A percentile compares a stretch with the other conserved stretches of the same genome.
Conservation (phyloP, 1,140 invertebrate genomes). For the Bombus sylvicola region DNA sequence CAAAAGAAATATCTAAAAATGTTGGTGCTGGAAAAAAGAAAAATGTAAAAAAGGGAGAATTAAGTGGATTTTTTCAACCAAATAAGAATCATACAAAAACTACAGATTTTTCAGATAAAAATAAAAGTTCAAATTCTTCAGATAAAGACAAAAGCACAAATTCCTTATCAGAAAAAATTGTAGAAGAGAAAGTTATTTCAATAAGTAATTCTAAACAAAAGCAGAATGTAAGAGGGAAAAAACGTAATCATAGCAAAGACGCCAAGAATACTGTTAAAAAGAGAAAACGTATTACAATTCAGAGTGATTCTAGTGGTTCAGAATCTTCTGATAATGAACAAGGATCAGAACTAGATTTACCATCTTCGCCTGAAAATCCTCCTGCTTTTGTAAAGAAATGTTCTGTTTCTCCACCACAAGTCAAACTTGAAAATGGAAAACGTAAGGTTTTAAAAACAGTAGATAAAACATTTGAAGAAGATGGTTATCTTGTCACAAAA, state of each 20-base stretch:
- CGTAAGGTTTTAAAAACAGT: constrained; percentile 74
- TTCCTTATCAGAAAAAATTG: background rate
- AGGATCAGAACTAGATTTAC: constrained; percentile 53
- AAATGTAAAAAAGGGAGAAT: background rate
- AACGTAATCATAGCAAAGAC: constrained; percentile 70
- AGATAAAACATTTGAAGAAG: constrained; percentile 75
- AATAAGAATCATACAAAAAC: background rate
- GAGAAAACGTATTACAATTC: constrained; percentile 74
- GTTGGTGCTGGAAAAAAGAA: constrained; percentile 23
- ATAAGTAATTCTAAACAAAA: constrained; percentile 18
- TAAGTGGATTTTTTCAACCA: constrained; percentile 18
- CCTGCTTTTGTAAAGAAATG: constrained; percentile 30
- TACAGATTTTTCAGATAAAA: background rate
- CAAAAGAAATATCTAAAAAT: constrained; percentile 27
- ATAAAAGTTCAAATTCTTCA: background rate
- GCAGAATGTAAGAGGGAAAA: constrained; percentile 61
- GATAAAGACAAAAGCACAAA: background rate
- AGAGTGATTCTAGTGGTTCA: constrained; percentile 74
- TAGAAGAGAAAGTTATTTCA: constrained; percentile 38
- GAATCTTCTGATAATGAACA: constrained; percentile 62
- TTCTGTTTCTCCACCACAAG: constrained; percentile 67
- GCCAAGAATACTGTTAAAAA: constrained; percentile 64
- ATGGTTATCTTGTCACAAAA: constrained; percentile 78
- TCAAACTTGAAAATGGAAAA: constrained; percentile 69
- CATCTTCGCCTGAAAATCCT: constrained; percentile 43